Conservation (phyloP, 1,140 invertebrate genomes). For the Caenorhabditis remanei region DNA sequence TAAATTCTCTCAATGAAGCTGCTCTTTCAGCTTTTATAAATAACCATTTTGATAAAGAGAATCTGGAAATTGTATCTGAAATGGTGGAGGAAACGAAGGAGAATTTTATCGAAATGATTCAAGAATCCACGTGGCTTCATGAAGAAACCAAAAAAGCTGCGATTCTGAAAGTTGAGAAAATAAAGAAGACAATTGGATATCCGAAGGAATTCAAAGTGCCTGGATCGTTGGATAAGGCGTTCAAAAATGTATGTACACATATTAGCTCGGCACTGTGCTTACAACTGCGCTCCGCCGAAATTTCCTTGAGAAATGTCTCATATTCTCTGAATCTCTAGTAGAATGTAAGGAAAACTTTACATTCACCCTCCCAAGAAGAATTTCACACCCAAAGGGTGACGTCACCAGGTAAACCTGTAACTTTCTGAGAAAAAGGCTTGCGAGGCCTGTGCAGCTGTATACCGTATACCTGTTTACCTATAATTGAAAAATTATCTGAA, state of each 20-base stretch:
- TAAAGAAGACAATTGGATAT: background rate
- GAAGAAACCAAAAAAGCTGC: background rate
- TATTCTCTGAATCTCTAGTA: too few relatives aligned
- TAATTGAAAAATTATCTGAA: too few relatives aligned
- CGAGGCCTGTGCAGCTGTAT: too few relatives aligned
- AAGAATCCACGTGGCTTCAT: background rate
- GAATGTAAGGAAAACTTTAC: too few relatives aligned
- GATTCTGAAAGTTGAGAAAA: background rate
- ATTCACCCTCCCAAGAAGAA: too few relatives aligned
- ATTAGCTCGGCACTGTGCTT: too few relatives aligned
- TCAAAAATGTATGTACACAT: background rate
- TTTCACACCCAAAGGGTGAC: too few relatives aligned
- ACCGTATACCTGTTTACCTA: too few relatives aligned
- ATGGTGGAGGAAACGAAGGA: background rate
- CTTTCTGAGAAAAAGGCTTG: too few relatives aligned
- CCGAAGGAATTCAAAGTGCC: background rate
- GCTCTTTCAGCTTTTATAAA: background rate
- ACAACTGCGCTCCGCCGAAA: too few relatives aligned
- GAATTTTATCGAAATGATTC: background rate
- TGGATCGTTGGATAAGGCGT: background rate
- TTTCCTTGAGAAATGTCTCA: too few relatives aligned
- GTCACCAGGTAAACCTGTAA: too few relatives aligned
- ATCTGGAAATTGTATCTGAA: background rate
- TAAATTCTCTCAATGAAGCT: background rate
- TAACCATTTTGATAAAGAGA: background rate